A percentile compares a stretch with the other conserved stretches of the same genome.
Conservation (phyloP, 1,140 invertebrate species). For the Prorops nasuta region DNA sequence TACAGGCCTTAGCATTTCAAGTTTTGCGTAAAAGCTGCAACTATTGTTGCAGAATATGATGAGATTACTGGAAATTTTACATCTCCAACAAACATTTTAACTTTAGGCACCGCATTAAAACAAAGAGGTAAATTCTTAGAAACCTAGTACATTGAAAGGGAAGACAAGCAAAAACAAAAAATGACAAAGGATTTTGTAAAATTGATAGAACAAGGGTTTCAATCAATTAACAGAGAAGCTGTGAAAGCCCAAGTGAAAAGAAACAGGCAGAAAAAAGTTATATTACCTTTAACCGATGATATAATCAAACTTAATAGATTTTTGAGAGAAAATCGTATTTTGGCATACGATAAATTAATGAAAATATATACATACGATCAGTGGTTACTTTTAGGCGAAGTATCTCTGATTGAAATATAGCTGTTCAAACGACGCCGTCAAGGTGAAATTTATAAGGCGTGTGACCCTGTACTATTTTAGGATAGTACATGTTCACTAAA, state of each 20-base stretch:
- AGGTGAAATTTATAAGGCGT: slow-evolving; percentile 7
- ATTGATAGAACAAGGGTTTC: too few species aligned
- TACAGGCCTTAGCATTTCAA: slow-evolving; percentile 16
- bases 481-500: too few species aligned
- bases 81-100: slow-evolving; percentile 5
- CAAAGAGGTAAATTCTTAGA: neutral
- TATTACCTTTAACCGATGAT: slow-evolving; percentile 18
- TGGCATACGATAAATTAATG: neutral
- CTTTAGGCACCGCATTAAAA: slow-evolving; percentile 12
- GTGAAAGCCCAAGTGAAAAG: slow-evolving; percentile 15
- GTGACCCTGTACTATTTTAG: neutral
- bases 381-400: slow-evolving; percentile 9
- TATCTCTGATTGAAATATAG: neutral
- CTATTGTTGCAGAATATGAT: slow-evolving; percentile 10
- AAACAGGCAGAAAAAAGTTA: slow-evolving; percentile 16
- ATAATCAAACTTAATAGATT: slow-evolving; percentile 15
- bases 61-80: neutral
- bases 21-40: slow-evolving; percentile 9
- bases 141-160: slow-evolving; percentile 10
- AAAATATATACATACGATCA: slow-evolving; percentile 3
- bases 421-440: slow-evolving; percentile 7
- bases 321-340: slow-evolving; percentile 10
- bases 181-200: slow-evolving; percentile 6
- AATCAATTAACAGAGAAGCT: slow-evolving; percentile 22
- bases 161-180: slow-evolving; percentile 9